A percentile compares a stretch with the other conserved stretches of the same genome.
These are phyloP conservation scores for Hemiscyllium ocellatum DNA, from an alignment of 2,113 vertebrate genomes.

Conservation along the genomic window DNA sequence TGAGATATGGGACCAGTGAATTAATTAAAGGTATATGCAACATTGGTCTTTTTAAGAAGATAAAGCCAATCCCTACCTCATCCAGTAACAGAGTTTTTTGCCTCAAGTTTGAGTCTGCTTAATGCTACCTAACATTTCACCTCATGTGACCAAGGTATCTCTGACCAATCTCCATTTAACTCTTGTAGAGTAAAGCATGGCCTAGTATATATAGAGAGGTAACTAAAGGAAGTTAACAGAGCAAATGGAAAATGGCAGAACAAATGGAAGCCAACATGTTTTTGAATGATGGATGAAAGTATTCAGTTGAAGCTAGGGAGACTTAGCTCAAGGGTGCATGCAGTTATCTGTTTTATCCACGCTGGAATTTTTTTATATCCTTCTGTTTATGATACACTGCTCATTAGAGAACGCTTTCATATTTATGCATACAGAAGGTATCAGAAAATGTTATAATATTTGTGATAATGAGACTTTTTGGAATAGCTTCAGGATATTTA, in stretches of 20 bases:
- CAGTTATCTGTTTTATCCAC: not conserved
- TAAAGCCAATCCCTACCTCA: not conserved
- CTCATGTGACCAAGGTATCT: not conserved
- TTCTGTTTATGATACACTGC: not conserved
- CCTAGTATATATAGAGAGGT: not conserved
- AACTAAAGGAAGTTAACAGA: not conserved
- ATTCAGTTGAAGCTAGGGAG: not conserved
- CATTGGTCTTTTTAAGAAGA: not conserved
- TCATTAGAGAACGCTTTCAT: not conserved
- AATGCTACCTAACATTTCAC: too few relatives aligned
- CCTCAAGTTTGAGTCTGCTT: not conserved
- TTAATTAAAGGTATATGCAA: not conserved
- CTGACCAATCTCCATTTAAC: not conserved
- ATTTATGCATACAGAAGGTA: not conserved
- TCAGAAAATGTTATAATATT: not conserved
- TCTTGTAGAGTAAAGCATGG: not conserved
- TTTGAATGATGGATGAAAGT: not conserved
- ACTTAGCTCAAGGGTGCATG: not conserved
- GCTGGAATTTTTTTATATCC: not conserved
- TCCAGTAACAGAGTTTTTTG: not conserved
- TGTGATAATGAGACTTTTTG: not conserved
- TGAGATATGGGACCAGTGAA: not conserved
- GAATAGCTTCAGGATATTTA: not conserved
- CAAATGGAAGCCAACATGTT: not conserved
- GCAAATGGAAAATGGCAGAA: not conserved